Evolutionary conservation across 2,888 invertebrate species (phyloP), one percentile per base, ranked within the genome.

Genomic region (Oasisia sp.): DNA sequence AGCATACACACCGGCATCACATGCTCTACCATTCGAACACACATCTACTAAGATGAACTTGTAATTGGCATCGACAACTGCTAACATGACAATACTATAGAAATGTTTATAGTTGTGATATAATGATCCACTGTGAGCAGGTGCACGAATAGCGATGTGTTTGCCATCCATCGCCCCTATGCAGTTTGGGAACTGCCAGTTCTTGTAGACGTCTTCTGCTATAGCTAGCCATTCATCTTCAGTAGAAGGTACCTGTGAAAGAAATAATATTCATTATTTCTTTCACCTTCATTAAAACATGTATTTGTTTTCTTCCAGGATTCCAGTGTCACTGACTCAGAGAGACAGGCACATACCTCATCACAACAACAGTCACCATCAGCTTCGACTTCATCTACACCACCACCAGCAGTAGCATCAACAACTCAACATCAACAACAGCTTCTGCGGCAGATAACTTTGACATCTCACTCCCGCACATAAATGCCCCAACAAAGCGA

Each of bases 1-100:
- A 3, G 32, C 32, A 58, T 92, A 93, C 2, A 94, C 93, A 14
- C 94, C 94, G 58, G 90, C 93, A 92, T 94, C 94, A 45, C 92
- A 91, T 32, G 89, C 91, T 32, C 93, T 56, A 3, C 94, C 94
- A 50, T 92, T 89, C 9, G 90, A 90, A 1, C 94, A 94, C 5
- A 93, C 93, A 92, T 93, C 74, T 27, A 74, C 74, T 19, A 74
- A 27, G 5, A 92, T n/a, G 90, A 93, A 93, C 32, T 92, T 91
- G 38, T 93, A 92, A 91, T 93, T 89, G 19, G 90, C 92, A 89
- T 93, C 92, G 8, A 93, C 93, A 11, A 92, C 32, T 11, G 91
- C 93, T 74, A 93, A 45, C 44, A 93, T 32, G 8, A 93, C 93
- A 32, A 93, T 91, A 19, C 91, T 91, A 58, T 45, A 92, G 14